Base-by-base conservation (phyloP, 2,888 invertebrate genomes). In the Zygogramma bicolorata region DNA sequence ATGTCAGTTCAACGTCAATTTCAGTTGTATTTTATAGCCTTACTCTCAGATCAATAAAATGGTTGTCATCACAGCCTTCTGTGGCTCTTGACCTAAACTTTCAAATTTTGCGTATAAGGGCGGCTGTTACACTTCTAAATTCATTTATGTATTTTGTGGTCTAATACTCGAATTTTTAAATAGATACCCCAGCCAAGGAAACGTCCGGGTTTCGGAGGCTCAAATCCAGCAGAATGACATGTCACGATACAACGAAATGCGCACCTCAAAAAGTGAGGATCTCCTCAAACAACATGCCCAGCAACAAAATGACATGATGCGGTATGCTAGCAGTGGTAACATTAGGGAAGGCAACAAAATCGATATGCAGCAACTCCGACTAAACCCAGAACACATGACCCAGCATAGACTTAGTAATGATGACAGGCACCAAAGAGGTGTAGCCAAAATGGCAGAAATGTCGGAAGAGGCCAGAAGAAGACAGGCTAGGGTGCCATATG, bases 381-480 rank as follows among this genome's bases (percentile, higher is more conserved):
- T 75, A 53, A 53, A 77, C 65, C 71, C 73, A 18, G 81, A 79
- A 53, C 80, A 80, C 62, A 60, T 75, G 34, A 31, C 72, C 15
- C 77, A 79, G 25, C 80, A 81, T 22, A 65, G 78, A 31, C 73
- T 79, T 20, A 79, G 76, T 60, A 77, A 78, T 42, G 81, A 81
- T 20, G 81, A 81, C 27, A 65, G 80, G 49, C 74, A 79, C 34
- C 57, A 85, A 34, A 78, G 86, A 27, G 90, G 91, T 0, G 88
- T 90, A 53, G 93, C 93, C 0, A 93, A 94, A 84, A 88, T 94
- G 70, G 92, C 92, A 3, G 95, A 95, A 86, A 82, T 95, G 93
- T 92, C 94, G 2, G 94, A 96, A 82, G 94, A 95, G 84, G 92
- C 94, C 8, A 87, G 93, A 72, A 87, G 94, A 59, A 85, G 93